Base-by-base conservation (phyloP, 2,797 vertebrate species). In the Psittacula derbiana region DNA sequence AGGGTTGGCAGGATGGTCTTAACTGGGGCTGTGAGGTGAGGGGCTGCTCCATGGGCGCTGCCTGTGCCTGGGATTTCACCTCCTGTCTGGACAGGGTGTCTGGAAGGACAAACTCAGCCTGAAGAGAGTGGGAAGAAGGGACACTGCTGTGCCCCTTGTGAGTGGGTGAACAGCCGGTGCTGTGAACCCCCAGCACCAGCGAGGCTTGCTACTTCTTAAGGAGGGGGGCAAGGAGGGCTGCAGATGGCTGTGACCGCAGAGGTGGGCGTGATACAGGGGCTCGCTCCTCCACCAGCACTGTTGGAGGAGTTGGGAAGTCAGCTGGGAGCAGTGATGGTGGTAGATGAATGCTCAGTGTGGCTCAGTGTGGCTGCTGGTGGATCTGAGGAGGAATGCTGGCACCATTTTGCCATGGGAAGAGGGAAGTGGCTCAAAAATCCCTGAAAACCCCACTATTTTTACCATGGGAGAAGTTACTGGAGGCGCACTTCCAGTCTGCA, bases 91-190 rank as follows among this genome's bases (percentile, higher is more conserved):
- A 71, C 4, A 4, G 20, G 33, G 8, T 31, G 4, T n/a, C 43
- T 61, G 41, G 46, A 69, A 69, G 23, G 41, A 52, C 1, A 8
- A 16, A 4, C 41, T 75, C 53, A 80, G 25, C 20, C 13, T 10
- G 7, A 40, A 47, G 13, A 33, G 4, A 64, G 6, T 0, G 3
- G 83, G 41, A 70, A 57, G 52, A 73, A 27, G 17, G 13, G 10
- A 60, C 0, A 0, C 16, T 0, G 2, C 36, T 52, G 33, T 49
- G 17, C 24, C 47, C 11, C 41, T 70, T 2, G 0, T 4, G 4
- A 61, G 27, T 1, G 8, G 25, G 25, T 41, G 36, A 64, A 13
- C 6, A 21, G 21, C 21, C 2, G 5, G 2, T 6, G 5, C 36
- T 23, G 17, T 23, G 6, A 47, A 9, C 18, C 6, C 24, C 6